Conservation (phyloP, 2,797 vertebrate genomes). For the Acipenser ruthenus region DNA sequence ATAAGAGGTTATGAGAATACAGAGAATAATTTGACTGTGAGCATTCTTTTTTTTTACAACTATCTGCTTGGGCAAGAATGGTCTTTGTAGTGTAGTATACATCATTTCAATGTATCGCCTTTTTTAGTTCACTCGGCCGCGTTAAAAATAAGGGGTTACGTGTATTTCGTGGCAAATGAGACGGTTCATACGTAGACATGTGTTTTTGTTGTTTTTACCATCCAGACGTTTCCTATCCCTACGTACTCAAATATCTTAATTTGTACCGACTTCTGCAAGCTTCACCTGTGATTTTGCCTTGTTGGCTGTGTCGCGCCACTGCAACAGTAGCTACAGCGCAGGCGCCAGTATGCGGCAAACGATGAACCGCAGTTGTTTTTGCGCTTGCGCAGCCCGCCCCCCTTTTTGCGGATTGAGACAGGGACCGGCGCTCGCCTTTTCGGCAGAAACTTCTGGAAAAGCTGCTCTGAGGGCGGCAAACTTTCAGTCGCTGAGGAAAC, state of each 20-base stretch:
- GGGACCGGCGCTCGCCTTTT: slow-evolving; percentile 19
- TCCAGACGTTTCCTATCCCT: no score
- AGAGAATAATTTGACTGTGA: no score
- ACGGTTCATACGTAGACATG: no score
- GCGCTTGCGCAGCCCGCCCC: slow-evolving; percentile 36
- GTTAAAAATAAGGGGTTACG: no score
- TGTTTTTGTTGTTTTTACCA: no score
- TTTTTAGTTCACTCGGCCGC: no score
- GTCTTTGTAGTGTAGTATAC: no score
- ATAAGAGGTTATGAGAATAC: neutral
- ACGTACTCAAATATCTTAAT: slow-evolving; percentile 6
- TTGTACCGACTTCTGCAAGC: no score
- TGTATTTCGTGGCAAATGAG: no score
- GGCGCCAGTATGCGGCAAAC: slow-evolving; percentile 55
- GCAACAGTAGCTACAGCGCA: slow-evolving; percentile 31
- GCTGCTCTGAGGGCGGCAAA: neutral
- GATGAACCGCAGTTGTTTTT: slow-evolving; percentile 25
- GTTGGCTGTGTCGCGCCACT: neutral
- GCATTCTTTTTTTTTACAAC: neutral
- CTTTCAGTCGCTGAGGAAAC: slow-evolving; percentile 13
- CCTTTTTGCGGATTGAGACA: slow-evolving; percentile 22
- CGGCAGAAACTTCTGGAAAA: slow-evolving; percentile 34
- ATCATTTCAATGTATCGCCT: no score
- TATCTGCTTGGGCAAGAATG: no score
- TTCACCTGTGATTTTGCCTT: neutral